A percentile compares a stretch with the other conserved stretches of the same genome.
Conservation (phyloP, 2,797 vertebrate genomes). For the Salmo trutta region DNA sequence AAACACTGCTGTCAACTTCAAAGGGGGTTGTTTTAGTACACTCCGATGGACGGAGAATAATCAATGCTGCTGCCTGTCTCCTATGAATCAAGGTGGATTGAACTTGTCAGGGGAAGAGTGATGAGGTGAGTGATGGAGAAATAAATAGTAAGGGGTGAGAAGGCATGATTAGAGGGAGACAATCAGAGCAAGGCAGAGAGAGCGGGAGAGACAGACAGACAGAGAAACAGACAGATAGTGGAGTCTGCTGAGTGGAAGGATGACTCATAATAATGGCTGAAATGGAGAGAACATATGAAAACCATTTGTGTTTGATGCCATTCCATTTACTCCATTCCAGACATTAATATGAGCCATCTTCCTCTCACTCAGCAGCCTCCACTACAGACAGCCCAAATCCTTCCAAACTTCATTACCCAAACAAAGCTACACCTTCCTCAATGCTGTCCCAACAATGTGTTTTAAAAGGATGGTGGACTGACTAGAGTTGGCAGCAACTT, state of each 20-base stretch:
- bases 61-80: not conserved
- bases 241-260: no score
- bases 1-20: not conserved
- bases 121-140: not conserved
- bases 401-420: not conserved
- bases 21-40: not conserved
- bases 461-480: slow-evolving; percentile 1
- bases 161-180: not conserved
- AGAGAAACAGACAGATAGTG: not conserved
- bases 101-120: not conserved
- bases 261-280: no score
- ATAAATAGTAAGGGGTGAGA: not conserved
- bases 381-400: not conserved
- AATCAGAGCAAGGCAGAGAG: not conserved
- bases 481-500: not conserved
- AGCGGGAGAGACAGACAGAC: not conserved
- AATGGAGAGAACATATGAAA: no score
- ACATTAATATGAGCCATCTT: no score
- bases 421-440: not conserved
- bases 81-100: not conserved
- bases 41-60: not conserved
- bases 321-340: no score
- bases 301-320: no score
- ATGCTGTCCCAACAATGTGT: not conserved
- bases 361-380: not conserved